phyloP scores from a whole-genome alignment of 2,797 vertebrate genomes.

The Microctenopoma stevenorrisi region DNA sequence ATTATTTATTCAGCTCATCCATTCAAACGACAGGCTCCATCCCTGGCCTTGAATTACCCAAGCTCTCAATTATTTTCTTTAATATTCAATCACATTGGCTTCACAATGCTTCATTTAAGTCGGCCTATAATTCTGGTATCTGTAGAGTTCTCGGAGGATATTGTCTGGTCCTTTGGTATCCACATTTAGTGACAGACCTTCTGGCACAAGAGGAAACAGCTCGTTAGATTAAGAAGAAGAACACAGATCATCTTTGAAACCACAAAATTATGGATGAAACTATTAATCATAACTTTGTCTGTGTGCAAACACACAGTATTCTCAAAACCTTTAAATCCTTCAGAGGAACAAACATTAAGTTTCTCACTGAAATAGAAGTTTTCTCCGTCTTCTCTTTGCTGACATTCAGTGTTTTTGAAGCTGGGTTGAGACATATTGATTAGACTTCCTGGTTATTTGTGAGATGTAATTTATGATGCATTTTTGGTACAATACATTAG shows the following conservation, averaged over 20 bases:
- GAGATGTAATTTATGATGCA: no score
- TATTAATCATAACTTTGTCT: neutral
- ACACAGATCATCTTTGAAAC: neutral
- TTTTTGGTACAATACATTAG: no score
- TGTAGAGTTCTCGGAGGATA: slow-evolving; percentile 8
- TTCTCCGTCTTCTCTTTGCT: neutral
- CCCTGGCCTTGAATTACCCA: slow-evolving; percentile 46
- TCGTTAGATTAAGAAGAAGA: slow-evolving; percentile 1
- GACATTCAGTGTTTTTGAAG: neutral
- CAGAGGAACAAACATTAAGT: neutral
- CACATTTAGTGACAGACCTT: neutral
- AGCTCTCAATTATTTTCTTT: slow-evolving; percentile 53
- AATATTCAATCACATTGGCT: slow-evolving; percentile 48
- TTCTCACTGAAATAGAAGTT: neutral
- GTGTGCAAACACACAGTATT: neutral
- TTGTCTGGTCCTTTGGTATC: neutral
- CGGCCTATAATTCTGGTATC: neutral
- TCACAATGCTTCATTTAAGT: slow-evolving; percentile 20
- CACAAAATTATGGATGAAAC: neutral
- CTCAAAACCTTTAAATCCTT: neutral
- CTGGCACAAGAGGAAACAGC: neutral
- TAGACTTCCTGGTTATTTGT: neutral
- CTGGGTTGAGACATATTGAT: neutral
- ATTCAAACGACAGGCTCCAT: slow-evolving; percentile 41
- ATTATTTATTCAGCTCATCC: slow-evolving; percentile 60